Base-by-base conservation (phyloP, 2,113 vertebrate genomes). In the Mobula birostris region DNA sequence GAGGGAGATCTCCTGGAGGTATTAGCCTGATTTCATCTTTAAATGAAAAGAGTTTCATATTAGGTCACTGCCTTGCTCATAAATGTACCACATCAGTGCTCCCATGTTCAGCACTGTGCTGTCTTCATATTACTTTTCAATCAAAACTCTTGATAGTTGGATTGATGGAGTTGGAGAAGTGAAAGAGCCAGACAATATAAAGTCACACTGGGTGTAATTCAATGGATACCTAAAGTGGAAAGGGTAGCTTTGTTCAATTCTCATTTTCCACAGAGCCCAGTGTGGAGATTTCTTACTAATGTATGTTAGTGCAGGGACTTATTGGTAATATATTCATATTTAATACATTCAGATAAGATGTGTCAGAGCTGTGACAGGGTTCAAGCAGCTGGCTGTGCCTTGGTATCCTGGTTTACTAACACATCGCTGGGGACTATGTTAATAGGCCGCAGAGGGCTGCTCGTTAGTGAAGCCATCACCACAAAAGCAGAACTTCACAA, bases 391-490 rank as follows among this genome's bases (percentile, higher is more conserved):
- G 14, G 56, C 85, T 66, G 61, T 66, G 63, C 85, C 61, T 90
- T 66, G n/a, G 58, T 90, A 68, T 17, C 15, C 61, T 68, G 32
- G 85, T 90, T 90, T 90, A 90, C 61, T 32, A 66, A 90, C 58
- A 90, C n/a, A n/a, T 68, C 85, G n/a, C 85, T 90, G 85, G 85
- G 85, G 85, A 90, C 61, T 87, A 19, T 8, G 85, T 90, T 90
- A 90, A 90, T 90, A 66, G 85, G 61, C n/a, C 58, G 32, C 85
- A 63, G 85, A 58, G 93, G 72, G 74, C 48, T 78, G 36, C 78
- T 94, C 63, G 7, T 80, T 78, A 94, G 61, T 27, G 36, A 94
- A 94, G 29, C 94, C 48, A 77, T 80, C 94, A 80, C 48, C 94
- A 78, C 72, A 77, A 77, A 78, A 66, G 94, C 74, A 78, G 93